Evolutionary conservation across 23 tunicate genomes (phyloP), one percentile per base, ranked within the genome.

Genomic region (Styela plicata): DNA sequence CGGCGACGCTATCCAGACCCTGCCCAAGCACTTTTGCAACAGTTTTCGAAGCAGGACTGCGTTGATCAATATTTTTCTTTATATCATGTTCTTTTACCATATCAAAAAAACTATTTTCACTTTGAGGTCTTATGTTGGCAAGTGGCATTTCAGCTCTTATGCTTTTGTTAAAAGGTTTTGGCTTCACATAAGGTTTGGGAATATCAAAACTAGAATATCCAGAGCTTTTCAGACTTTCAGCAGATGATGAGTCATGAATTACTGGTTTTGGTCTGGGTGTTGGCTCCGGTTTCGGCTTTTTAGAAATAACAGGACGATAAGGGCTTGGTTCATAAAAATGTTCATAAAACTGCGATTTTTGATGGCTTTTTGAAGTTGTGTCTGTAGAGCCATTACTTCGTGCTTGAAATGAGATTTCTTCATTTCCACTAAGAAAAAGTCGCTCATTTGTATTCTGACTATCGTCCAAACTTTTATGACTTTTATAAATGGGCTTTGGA

Each of bases 181-280:
- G 81, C 64, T 53, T 76, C 66, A 44, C 81, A 44, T 76, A 76
- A 22, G 81, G 81, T 29, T 76, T 24, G 17, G 81, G 81, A 76
- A 36, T 37, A 36, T 75, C 80, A 75, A 75, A 75, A 28, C 81
- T 76, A 22, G 66, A 52, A 76, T 76, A 76, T 2, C 81, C 81
- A 24, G 81, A 76, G 31, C 81, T 76, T 52, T 24, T 36, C 18
- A 44, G 21, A 2, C 81, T 76, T 22, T 76, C 81, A 0, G 65
- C 65, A n/a, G 81, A 53, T n/a, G 81, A 76, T 29, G 81, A 76
- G 24, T 76, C 81, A 24, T 76, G 37, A 52, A 44, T 21, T 26
- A n/a, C 18, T 17, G 64, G 81, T 53, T 76, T 76, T 21, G 30
- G 71, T 1, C 31, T 67, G 20, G 52, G 26, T 16, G 25, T 33